Evolutionary conservation across 2,797 vertebrate genomes (phyloP).

Genomic region (Poeciliopsis turneri): DNA sequence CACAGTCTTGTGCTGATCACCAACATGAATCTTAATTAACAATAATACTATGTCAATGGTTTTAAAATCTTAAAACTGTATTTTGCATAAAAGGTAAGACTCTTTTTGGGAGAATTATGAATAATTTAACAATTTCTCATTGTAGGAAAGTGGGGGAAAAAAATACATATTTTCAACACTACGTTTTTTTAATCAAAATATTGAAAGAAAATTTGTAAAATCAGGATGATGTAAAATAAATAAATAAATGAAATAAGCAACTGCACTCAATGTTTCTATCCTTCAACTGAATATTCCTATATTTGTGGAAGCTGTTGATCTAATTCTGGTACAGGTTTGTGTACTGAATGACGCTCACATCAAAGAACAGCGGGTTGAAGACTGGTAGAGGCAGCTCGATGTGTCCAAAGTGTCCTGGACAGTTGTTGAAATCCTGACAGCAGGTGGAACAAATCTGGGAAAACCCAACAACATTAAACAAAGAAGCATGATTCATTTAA

Average conservation of each 20-base stretch:
- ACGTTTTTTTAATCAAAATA: neutral
- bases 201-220: neutral
- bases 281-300: neutral
- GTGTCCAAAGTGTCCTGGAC: conserved; percentile 93
- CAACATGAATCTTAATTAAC: neutral
- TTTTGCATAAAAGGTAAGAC: neutral
- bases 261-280: neutral
- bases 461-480: neutral
- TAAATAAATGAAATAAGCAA: neutral
- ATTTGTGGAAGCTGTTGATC: neutral
- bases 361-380: conserved; percentile 95
- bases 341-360: conserved; percentile 77
- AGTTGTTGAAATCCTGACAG: conserved; percentile 89
- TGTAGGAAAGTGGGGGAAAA: neutral
- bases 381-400: conserved; percentile 91
- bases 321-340: neutral
- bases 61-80: neutral
- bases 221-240: neutral
- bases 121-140: neutral
- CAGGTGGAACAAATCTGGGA: conserved; percentile 89
- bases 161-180: neutral
- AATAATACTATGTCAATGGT: neutral
- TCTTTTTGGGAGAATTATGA: neutral
- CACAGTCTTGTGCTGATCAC: neutral
- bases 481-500: neutral